phyloP scores from a whole-genome alignment of 2,888 invertebrate genomes.

The Caenorhabditis panamensis region DNA sequence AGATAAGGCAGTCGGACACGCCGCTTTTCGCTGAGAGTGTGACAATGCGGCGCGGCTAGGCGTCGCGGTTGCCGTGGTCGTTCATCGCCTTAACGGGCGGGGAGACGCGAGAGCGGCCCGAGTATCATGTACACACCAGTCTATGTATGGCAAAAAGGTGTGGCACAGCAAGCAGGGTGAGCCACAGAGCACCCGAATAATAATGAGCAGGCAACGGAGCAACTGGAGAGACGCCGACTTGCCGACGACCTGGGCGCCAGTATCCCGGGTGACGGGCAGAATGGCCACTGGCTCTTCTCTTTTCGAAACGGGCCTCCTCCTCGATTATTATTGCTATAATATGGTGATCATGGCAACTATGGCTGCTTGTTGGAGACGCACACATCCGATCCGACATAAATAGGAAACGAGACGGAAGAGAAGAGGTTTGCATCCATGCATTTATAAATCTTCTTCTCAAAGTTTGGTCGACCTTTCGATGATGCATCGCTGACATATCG shows the following conservation, averaged over 20 bases:
- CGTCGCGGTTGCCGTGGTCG: conserved; percentile 58
- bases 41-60: conserved; percentile 57
- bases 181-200: conserved; percentile 24
- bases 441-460: conserved; percentile 28
- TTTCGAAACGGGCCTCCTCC: not conserved
- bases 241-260: conserved; percentile 9
- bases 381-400: conserved; percentile 18
- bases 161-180: conserved; percentile 28
- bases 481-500: conserved; percentile 31
- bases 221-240: conserved; percentile 10
- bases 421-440: conserved; percentile 31
- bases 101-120: conserved; percentile 25
- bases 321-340: conserved; percentile 12
- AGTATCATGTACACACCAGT: conserved; percentile 55
- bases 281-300: not conserved
- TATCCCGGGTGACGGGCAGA: conserved; percentile 8
- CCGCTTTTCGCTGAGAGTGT: conserved; percentile 21
- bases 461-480: conserved; percentile 31
- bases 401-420: conserved; percentile 19
- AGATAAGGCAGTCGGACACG: conserved; percentile 42
- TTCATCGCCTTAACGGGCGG: conserved; percentile 59
- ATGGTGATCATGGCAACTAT: conserved; percentile 14
- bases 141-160: conserved; percentile 48
- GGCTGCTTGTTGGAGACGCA: conserved; percentile 1
- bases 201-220: conserved; percentile 34